Evolutionary conservation across 2,888 invertebrate species (phyloP).

Genomic region (Synanthedon myopaeformis): DNA sequence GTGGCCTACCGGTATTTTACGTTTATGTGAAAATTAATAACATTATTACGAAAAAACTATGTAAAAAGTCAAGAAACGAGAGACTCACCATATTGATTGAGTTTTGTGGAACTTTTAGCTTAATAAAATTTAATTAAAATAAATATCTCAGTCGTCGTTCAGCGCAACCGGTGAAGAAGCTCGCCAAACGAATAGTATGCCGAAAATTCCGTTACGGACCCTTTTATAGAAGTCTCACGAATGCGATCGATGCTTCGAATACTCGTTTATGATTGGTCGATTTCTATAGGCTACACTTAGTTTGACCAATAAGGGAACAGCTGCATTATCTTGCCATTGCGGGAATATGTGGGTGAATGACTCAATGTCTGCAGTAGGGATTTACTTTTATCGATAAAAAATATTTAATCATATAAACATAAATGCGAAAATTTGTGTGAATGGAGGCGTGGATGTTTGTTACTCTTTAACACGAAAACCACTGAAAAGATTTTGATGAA

Average conservation of each 20-base stretch:
- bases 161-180: slow-evolving; percentile 76
- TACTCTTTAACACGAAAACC: not conserved
- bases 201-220: slow-evolving; percentile 46
- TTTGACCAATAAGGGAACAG: slow-evolving; percentile 55
- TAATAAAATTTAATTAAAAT: slow-evolving; percentile 53
- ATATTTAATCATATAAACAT: not conserved
- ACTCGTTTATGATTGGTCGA: slow-evolving; percentile 55
- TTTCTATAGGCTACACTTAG: slow-evolving; percentile 50
- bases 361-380: slow-evolving; percentile 9
- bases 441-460: not conserved
- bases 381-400: slow-evolving; percentile 1
- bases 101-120: slow-evolving; percentile 55
- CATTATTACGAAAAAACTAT: slow-evolving; percentile 3
- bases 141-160: slow-evolving; percentile 66
- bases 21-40: too few relatives aligned
- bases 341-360: slow-evolving; percentile 51
- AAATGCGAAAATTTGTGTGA: not conserved
- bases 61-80: slow-evolving; percentile 10
- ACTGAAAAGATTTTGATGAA: too few relatives aligned
- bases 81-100: slow-evolving; percentile 64
- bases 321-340: slow-evolving; percentile 61
- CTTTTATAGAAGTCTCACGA: slow-evolving; percentile 69
- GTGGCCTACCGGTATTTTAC: slow-evolving; percentile 32
- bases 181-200: slow-evolving; percentile 75
- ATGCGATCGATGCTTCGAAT: slow-evolving; percentile 63